phyloP scores from a whole-genome alignment of 2,797 vertebrate species.

The Austrolebias charrua region DNA sequence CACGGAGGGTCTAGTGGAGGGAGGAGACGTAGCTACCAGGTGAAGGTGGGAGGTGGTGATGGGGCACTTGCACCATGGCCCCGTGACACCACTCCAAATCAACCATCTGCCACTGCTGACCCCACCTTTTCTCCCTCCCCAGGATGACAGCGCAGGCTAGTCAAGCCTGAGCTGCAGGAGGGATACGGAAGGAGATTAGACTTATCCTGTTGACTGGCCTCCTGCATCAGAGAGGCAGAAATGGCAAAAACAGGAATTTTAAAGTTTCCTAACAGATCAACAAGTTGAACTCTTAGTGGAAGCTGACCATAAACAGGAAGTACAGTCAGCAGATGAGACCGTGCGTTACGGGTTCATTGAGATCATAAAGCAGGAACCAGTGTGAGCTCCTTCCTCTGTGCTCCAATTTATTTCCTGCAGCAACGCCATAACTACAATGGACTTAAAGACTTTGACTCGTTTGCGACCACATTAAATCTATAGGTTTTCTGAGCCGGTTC shows the following conservation, averaged over 20 bases:
- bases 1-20: constrained; percentile 12
- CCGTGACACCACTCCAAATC: constrained; percentile 59
- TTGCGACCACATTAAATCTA: neutral
- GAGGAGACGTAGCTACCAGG: constrained; percentile 65
- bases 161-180: constrained; percentile 59
- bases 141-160: constrained; percentile 43
- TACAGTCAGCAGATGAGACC: constrained; percentile 11
- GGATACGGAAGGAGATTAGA: constrained; percentile 47
- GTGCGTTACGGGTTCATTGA: neutral
- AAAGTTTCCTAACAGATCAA: constrained; percentile 32
- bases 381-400: constrained; percentile 7
- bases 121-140: constrained; percentile 22
- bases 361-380: constrained; percentile 19
- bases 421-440: neutral
- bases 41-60: constrained; percentile 72
- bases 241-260: constrained; percentile 37
- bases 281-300: constrained; percentile 20
- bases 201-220: constrained; percentile 40
- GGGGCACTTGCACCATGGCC: constrained; percentile 61
- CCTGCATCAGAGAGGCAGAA: constrained; percentile 13
- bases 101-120: constrained; percentile 81
- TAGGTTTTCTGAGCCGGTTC: neutral
- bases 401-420: neutral
- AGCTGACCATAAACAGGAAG: constrained; percentile 46
- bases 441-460: neutral